Percentiles rank a stretch among this genome's conserved stretches.
Evolutionary conservation across 1,140 invertebrate species (phyloP).

Genomic region (Drosophila asahinai): DNA sequence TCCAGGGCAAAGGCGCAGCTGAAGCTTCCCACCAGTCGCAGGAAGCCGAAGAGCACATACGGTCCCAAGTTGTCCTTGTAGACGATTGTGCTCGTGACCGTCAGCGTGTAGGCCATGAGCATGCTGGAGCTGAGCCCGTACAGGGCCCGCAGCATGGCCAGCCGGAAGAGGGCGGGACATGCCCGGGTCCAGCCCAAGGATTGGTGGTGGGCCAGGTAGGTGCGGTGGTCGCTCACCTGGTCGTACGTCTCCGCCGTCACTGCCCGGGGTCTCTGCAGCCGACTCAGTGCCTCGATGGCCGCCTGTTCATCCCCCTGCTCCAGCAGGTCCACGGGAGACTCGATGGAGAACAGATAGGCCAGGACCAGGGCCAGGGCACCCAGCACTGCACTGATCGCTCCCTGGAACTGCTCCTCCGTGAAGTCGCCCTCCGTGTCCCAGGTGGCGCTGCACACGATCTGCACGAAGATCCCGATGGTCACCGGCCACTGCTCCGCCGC

Average conservation of each 20-base stretch:
- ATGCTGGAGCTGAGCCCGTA: constrained; percentile 55
- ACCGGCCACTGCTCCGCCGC: constrained; percentile 55
- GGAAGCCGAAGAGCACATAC: constrained; percentile 61
- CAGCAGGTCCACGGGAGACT: constrained; percentile 68
- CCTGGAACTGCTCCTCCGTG: constrained; percentile 54
- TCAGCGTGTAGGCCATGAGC: constrained; percentile 53
- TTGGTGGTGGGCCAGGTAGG: constrained; percentile 55
- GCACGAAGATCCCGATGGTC: constrained; percentile 63
- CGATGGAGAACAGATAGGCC: constrained; percentile 48
- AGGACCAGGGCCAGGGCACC: constrained; percentile 51
- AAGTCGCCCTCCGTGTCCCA: constrained; percentile 47
- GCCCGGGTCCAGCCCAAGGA: constrained; percentile 40
- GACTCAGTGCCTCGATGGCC: constrained; percentile 62
- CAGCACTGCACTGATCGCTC: constrained; percentile 44
- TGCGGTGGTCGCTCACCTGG: constrained; percentile 66
- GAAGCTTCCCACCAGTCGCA: constrained; percentile 57
- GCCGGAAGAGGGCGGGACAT: constrained; percentile 58
- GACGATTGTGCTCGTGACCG: constrained; percentile 40
- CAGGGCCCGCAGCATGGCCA: constrained; percentile 57
- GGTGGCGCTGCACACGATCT: constrained; percentile 52
- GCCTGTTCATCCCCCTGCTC: constrained; percentile 37
- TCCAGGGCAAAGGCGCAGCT: constrained; percentile 58
- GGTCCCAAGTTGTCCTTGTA: constrained; percentile 56
- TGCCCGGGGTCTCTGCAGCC: constrained; percentile 59
- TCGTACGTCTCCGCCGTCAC: constrained; percentile 72